Evolutionary conservation across 2,888 invertebrate species (phyloP), one percentile per base, ranked within the genome.

Genomic region (Sinelater perroti): DNA sequence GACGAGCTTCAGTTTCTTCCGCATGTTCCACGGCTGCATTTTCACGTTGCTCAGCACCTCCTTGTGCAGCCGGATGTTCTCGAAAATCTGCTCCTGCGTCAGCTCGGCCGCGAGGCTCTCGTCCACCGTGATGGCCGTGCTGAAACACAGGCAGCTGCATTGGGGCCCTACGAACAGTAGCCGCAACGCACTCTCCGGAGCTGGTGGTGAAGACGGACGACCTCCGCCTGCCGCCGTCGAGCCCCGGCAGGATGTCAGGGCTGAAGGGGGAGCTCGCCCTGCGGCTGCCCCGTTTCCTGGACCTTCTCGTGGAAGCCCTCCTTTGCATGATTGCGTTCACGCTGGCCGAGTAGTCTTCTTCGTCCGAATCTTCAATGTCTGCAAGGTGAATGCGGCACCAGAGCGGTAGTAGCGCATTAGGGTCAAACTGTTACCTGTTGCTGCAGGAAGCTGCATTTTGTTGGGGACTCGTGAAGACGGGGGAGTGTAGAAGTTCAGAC

Each of bases 61-160:
- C 75, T 95, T 95, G 77, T 96, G 95, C 21, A 95, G 79, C 64
- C 90, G 88, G 58, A 96, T 89, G 71, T 93, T 95, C 77, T 94
- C 94, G 72, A 91, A 91, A 64, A 95, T 93, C 79, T 93, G 91
- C 72, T 94, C 93, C 72, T 94, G 90, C 0, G 88, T 87, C 64
- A 88, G 87, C 67, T 82, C 81, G 58, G 82, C 79, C 30, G 79
- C 79, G 55, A 80, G 75, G 66, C 84, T 82, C 17, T 91, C 93
- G 59, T 92, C 93, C 75, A 91, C 82, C 1, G 89, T 89, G 70
- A 89, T 88, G 8, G 88, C 89, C 10, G 90, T 91, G 62, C 91
- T 91, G 73, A 47, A 62, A 63, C 24, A 26, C 11, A 11, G 1
- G 11, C 20, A 38, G n/a, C n/a, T n/a, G n/a, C n/a, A n/a, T n/a